phyloP scores from a whole-genome alignment of 2,797 vertebrate genomes.

The Acipenser transmontanus region DNA sequence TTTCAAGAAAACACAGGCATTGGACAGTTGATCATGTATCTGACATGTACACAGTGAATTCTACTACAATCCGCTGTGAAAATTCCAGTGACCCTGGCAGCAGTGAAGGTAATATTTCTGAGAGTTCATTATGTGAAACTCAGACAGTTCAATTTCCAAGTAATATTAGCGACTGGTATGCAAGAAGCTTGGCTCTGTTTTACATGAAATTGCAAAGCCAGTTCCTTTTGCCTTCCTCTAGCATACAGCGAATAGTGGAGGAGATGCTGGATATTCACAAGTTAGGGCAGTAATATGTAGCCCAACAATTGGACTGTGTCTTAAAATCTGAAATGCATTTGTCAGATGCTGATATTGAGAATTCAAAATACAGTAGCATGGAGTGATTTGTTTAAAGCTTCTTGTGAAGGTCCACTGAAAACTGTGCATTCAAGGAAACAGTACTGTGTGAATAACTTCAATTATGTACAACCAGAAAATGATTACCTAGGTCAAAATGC shows the following conservation, averaged over 20 bases:
- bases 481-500: background rate
- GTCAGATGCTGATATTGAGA: slow-evolving; percentile 3
- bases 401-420: slow-evolving; percentile 1
- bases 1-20: slow-evolving; percentile 18
- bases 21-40: slow-evolving; percentile 13
- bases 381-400: background rate
- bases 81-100: background rate
- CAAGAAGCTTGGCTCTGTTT: background rate
- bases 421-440: background rate
- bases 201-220: background rate
- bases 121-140: no score
- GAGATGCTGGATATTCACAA: slow-evolving; percentile 3
- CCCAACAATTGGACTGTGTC: background rate
- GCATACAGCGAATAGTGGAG: background rate
- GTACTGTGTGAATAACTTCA: background rate
- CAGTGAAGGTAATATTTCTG: background rate
- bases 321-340: slow-evolving; percentile 4
- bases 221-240: no score
- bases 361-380: background rate
- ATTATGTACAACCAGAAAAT: background rate
- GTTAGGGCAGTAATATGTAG: slow-evolving; percentile 1
- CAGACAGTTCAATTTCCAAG: background rate
- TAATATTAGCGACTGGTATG: background rate
- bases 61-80: slow-evolving; percentile 1
- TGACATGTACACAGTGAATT: slow-evolving; percentile 10